Evolutionary conservation across 2,888 invertebrate genomes (phyloP).

Genomic region (Lucinisca nassula): DNA sequence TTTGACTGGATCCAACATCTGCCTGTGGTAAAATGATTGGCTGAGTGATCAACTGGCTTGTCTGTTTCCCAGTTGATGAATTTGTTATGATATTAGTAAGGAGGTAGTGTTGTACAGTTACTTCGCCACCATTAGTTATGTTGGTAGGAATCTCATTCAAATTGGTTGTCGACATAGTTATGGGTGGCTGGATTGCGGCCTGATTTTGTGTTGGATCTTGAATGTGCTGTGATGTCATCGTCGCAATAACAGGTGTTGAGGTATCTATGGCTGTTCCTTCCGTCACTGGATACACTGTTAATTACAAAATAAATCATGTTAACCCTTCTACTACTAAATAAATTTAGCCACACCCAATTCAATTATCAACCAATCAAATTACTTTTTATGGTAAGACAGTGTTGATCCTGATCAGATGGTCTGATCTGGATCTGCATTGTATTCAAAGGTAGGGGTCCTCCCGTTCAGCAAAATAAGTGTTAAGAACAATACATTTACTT

Average conservation of each 20-base stretch:
- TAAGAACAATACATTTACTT: too few relatives aligned
- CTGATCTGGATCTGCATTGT: too few relatives aligned
- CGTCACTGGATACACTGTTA: conserved; percentile 17
- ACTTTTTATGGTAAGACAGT: too few relatives aligned
- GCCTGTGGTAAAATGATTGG: conserved; percentile 54
- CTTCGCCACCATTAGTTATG: conserved; percentile 37
- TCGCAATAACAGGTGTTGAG: neutral
- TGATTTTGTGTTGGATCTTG: neutral
- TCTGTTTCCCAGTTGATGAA: conserved; percentile 69
- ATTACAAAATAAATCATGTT: too few relatives aligned
- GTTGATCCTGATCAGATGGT: too few relatives aligned
- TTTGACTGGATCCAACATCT: neutral
- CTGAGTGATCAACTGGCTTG: conserved; percentile 65
- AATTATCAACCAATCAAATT: too few relatives aligned
- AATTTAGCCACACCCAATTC: too few relatives aligned
- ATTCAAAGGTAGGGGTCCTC: too few relatives aligned
- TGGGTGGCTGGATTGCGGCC: neutral
- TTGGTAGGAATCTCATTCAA: neutral
- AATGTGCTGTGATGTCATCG: neutral
- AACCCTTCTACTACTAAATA: too few relatives aligned
- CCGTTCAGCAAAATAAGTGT: too few relatives aligned
- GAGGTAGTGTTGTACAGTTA: conserved; percentile 73
- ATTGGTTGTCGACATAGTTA: neutral
- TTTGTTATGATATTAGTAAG: conserved; percentile 75
- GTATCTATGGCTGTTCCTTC: neutral